Base-by-base conservation (phyloP, 1,140 invertebrate species). In the Lordiphosa clarofinis region DNA sequence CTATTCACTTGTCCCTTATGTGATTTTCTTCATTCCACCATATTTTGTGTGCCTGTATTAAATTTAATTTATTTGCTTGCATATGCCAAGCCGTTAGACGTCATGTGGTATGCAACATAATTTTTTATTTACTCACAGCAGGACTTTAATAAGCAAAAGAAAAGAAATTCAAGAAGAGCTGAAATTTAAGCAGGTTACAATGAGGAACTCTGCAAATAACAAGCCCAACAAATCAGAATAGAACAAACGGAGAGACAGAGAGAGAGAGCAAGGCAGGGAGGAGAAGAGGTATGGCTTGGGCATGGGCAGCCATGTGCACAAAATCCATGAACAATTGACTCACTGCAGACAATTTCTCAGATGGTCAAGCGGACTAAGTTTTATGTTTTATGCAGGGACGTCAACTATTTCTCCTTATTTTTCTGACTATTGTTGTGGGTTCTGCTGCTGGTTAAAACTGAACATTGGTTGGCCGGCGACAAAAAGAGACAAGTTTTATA, bases 91-190 rank as follows among this genome's bases (percentile, higher is more conserved):
- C 28, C 19, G 19, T 69, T 49, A 60, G 70, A 58, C 74, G 52
- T 56, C 74, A 81, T 79, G 74, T 81, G 74, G 74, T 54, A 81
- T 59, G 55, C 53, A 81, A 66, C 74, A 79, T 79, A 66, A 81
- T 74, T 79, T 78, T 79, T 74, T 79, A 79, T 79, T 74, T 79
- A 39, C 39, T 21, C 68, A 28, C 74, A 74, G 74, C 65, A 58
- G 66, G 74, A 31, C n/a, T 49, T 49, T 6, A 52, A 4, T n/a
- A 4, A 31, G 21, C 9, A 37, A 24, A 10, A 24, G 42, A 19
- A 15, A 28, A 6, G 1, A 8, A n/a, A 33, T 13, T 12, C 28
- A 48, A 40, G 21, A 24, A 33, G 19, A 12, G 10, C 8, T 21
- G 24, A 9, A 31, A 44, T 67, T 63, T 53, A 55, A 65, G 39